A percentile compares a stretch with the other conserved stretches of the same genome.
phyloP scores from a whole-genome alignment of 1,140 invertebrate genomes.

The Sweltsa coloradensis region DNA sequence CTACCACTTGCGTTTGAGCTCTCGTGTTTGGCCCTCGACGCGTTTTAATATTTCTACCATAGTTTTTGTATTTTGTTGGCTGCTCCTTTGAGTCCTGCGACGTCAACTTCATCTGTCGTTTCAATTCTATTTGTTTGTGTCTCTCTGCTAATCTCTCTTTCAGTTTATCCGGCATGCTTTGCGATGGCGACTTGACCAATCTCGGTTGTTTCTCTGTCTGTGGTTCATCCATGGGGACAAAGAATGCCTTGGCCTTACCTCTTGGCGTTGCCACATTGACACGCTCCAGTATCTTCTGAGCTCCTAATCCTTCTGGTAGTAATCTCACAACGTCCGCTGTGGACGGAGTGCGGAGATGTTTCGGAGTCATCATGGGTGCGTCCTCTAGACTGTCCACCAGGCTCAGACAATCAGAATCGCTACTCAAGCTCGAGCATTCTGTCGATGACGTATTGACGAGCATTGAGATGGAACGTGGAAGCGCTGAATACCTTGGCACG shows the following conservation, averaged over 20 bases:
- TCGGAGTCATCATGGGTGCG: neutral
- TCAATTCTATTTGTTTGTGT: neutral
- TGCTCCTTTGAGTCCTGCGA: no score
- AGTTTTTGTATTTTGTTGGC: no score
- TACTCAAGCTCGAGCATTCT: constrained; percentile 7
- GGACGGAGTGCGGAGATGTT: neutral
- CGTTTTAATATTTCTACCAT: no score
- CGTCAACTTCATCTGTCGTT: no score
- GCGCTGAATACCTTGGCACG: constrained; percentile 10
- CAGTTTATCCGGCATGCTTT: constrained; percentile 7
- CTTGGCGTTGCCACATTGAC: constrained; percentile 5
- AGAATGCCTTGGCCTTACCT: constrained; percentile 6
- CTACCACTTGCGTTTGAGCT: no score
- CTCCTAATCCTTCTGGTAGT: neutral
- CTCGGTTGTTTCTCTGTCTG: neutral
- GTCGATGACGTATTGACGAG: constrained; percentile 10
- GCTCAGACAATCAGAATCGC: constrained; percentile 9
- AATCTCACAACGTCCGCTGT: neutral
- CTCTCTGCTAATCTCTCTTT: constrained; percentile 5
- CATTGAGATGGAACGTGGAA: constrained; percentile 10
- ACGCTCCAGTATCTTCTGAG: neutral
- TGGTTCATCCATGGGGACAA: constrained; percentile 7
- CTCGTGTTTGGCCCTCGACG: no score
- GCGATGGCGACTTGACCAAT: neutral
- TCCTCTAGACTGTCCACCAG: constrained; percentile 9